Conservation (phyloP, 1,140 invertebrate genomes). For the Panagrolaimus sp. region DNA sequence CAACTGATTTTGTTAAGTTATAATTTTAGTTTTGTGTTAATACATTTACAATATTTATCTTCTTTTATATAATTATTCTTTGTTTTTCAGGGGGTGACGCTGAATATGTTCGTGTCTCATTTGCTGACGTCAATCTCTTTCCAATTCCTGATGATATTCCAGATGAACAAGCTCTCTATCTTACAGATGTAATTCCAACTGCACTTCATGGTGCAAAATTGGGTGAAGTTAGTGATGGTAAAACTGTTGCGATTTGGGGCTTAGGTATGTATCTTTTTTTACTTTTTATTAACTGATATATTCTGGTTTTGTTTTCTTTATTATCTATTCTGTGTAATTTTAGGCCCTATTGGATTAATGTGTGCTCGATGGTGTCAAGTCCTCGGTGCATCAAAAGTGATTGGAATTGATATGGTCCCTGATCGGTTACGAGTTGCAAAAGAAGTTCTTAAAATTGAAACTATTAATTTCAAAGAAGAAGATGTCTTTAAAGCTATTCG, state of each 20-base stretch:
- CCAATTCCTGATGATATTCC: constrained; percentile 27
- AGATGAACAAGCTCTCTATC: constrained; percentile 30
- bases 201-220: constrained; percentile 11
- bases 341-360: no score
- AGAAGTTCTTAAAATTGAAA: constrained; percentile 23
- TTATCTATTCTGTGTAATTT: no score
- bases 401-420: constrained; percentile 25
- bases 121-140: constrained; percentile 31
- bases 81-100: constrained; percentile 22
- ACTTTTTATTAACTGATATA: no score
- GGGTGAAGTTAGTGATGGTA: no score
- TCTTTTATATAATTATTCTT: background rate
- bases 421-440: constrained; percentile 24
- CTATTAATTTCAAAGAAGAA: constrained; percentile 30
- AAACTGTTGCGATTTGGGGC: no score
- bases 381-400: constrained; percentile 19
- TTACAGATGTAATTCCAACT: constrained; percentile 32
- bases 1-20: no score
- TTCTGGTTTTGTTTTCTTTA: no score
- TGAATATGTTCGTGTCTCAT: constrained; percentile 30
- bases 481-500: constrained; percentile 11
- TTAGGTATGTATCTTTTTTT: no score
- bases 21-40: no score
- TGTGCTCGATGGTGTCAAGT: constrained; percentile 32
- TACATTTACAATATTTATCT: no score